Percentiles rank a stretch among this genome's conserved stretches.
phyloP scores from a whole-genome alignment of 2,797 vertebrate species.

The Cyprinodon diabolis region DNA sequence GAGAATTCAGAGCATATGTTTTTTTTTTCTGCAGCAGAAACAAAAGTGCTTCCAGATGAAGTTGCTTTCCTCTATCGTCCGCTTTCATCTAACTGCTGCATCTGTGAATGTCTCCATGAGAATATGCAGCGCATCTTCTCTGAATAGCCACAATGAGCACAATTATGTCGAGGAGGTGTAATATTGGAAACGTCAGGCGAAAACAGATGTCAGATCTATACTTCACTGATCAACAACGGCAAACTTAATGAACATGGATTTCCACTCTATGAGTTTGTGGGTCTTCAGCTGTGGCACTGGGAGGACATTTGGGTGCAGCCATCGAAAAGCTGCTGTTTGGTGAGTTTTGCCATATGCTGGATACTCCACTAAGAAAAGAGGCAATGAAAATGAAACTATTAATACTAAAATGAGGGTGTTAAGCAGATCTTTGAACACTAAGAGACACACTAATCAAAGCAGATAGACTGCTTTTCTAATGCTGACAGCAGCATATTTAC shows the following conservation, averaged over 20 bases:
- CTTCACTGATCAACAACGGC: not conserved
- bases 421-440: not conserved
- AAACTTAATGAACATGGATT: slow-evolving; percentile 1
- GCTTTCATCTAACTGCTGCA: not conserved
- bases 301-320: not conserved
- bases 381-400: not conserved
- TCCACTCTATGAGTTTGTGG: slow-evolving; percentile 1
- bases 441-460: not conserved
- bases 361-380: not conserved
- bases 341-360: slow-evolving; percentile 5
- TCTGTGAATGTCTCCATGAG: not conserved
- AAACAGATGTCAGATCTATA: not conserved
- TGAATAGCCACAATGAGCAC: not conserved
- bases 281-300: slow-evolving; percentile 4
- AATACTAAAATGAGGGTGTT: not conserved
- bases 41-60: not conserved
- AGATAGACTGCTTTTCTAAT: not conserved
- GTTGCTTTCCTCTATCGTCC: not conserved
- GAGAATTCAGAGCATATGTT: too few species aligned
- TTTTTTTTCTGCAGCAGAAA: not conserved
- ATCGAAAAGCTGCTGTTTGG: not conserved
- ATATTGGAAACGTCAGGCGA: not conserved
- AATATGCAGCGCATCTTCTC: not conserved
- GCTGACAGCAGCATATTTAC: not conserved
- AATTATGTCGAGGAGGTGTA: not conserved